Evolutionary conservation across 2,888 invertebrate species (phyloP).

Genomic region (Stenotaenia linearis): DNA sequence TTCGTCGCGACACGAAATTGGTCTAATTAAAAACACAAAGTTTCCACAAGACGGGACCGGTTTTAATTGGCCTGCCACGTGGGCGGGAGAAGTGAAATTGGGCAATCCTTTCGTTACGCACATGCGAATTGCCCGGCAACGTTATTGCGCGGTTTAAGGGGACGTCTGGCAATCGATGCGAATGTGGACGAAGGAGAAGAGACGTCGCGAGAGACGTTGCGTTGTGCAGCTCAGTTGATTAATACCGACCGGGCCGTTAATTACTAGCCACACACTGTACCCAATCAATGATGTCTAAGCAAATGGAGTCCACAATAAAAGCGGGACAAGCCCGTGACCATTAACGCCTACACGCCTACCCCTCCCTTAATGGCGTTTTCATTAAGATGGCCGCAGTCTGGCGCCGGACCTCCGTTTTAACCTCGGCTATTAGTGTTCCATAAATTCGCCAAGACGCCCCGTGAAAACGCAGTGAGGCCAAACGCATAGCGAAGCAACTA

Average conservation of each 20-base stretch:
- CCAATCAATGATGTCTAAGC: conserved; percentile 19
- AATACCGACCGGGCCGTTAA: not conserved
- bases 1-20: conserved; percentile 26
- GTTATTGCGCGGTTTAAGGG: not conserved
- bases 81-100: not conserved
- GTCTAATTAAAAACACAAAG: conserved; percentile 30
- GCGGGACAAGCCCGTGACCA: conserved; percentile 1
- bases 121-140: conserved; percentile 3
- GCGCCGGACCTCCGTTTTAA: conserved; percentile 30
- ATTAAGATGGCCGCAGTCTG: conserved; percentile 28
- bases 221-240: not conserved
- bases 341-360: not conserved
- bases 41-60: not conserved
- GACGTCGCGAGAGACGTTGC: not conserved
- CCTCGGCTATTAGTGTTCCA: conserved; percentile 31
- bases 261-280: not conserved
- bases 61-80: not conserved
- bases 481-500: not conserved
- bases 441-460: not conserved
- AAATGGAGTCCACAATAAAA: conserved; percentile 13
- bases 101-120: not conserved
- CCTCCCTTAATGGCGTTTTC: conserved; percentile 28
- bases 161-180: not conserved
- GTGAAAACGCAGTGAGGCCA: not conserved
- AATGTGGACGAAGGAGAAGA: not conserved